Evolutionary conservation across 2,113 vertebrate genomes (phyloP).

Genomic region (Odocoileus hemionus): DNA sequence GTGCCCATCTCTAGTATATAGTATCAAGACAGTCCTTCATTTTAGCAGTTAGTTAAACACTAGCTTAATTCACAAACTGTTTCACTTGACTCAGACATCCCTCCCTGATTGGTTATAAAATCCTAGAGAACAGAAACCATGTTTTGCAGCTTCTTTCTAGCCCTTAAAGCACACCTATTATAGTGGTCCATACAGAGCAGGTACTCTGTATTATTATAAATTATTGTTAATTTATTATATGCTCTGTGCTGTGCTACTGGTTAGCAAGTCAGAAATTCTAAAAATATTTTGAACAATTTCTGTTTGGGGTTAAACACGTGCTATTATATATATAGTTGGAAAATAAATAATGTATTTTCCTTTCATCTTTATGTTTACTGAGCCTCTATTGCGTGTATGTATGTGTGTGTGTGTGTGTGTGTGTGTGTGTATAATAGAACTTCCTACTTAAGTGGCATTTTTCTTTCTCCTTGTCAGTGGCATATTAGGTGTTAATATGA

Average conservation of each 20-base stretch:
- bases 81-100: slow-evolving; percentile 17
- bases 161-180: background rate
- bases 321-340: background rate
- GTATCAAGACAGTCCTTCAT: background rate
- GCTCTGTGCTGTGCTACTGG: background rate
- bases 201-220: background rate
- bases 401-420: background rate
- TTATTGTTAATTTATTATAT: background rate
- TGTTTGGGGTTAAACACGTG: background rate
- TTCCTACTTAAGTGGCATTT: background rate
- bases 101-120: background rate
- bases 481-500: slow-evolving; percentile 13
- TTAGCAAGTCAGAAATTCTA: slow-evolving; percentile 2
- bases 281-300: slow-evolving; percentile 10
- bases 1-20: background rate
- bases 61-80: slow-evolving; percentile 21
- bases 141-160: background rate
- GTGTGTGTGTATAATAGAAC: background rate
- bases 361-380: background rate
- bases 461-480: background rate
- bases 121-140: background rate
- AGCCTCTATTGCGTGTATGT: background rate
- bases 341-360: background rate
- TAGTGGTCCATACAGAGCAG: background rate
- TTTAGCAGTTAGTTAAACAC: slow-evolving; percentile 8